Evolutionary conservation across 2,113 vertebrate genomes (phyloP).

Genomic region (human): DNA sequence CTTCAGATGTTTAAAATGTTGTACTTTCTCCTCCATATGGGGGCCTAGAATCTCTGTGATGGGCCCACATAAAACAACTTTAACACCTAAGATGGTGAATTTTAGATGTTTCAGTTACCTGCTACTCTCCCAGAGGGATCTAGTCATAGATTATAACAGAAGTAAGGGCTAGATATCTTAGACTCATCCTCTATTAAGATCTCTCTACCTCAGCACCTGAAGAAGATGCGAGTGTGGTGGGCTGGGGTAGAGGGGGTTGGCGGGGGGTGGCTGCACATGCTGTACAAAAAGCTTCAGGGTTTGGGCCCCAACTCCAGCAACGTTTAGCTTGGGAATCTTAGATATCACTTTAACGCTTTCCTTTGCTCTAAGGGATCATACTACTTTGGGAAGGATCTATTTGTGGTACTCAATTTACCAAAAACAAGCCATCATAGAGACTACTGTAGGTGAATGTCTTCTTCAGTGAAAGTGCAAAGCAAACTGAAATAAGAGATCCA

Average conservation of each 20-base stretch:
- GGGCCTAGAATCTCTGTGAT: constrained; percentile 41
- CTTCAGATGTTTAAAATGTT: constrained; percentile 68
- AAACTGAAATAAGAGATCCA: background rate
- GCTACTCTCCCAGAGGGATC: background rate
- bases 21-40: constrained; percentile 65
- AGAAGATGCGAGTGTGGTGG: background rate
- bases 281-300: background rate
- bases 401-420: background rate
- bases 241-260: too few relatives aligned
- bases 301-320: background rate
- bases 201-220: background rate
- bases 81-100: constrained; percentile 61
- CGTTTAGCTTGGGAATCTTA: background rate
- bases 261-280: background rate
- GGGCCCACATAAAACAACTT: constrained; percentile 61
- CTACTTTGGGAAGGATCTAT: background rate
- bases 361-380: background rate
- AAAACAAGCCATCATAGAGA: background rate
- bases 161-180: background rate
- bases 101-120: background rate
- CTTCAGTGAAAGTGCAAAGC: background rate
- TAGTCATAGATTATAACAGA: background rate
- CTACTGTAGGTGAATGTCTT: background rate
- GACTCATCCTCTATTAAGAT: background rate
- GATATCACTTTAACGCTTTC: background rate